Conservation (phyloP, 1,140 invertebrate genomes). For the Drosophila pseudoobscura region DNA sequence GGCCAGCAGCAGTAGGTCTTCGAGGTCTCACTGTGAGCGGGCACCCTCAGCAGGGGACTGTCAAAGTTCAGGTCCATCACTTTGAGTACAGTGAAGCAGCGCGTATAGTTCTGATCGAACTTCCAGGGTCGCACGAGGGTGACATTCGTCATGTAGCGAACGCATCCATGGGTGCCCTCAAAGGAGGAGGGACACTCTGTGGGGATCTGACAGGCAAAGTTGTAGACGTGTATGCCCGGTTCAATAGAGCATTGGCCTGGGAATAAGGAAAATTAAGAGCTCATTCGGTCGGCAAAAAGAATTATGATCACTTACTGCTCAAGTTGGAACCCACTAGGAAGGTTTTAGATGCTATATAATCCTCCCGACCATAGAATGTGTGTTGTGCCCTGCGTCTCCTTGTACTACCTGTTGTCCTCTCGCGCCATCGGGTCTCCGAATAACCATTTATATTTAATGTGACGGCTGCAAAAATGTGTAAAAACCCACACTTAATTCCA, state of each 20-base stretch:
- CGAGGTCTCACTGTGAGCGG: constrained; percentile 50
- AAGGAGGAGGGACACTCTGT: constrained; percentile 87
- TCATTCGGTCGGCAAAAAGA: too few relatives aligned
- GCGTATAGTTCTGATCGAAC: constrained; percentile 89
- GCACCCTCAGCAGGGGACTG: constrained; percentile 59
- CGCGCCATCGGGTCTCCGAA: constrained; percentile 65
- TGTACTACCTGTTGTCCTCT: constrained; percentile 20
- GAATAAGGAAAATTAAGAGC: constrained; percentile 1
- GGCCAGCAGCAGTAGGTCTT: constrained; percentile 67
- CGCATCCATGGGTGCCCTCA: constrained; percentile 87
- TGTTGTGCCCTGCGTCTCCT: not conserved
- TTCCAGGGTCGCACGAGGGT: constrained; percentile 89
- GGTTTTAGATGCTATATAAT: constrained; percentile 73
- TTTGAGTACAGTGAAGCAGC: constrained; percentile 88
- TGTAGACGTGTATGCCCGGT: constrained; percentile 85
- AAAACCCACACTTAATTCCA: constrained; percentile 16
- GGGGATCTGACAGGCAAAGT: constrained; percentile 85
- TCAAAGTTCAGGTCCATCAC: constrained; percentile 88
- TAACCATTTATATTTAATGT: constrained; percentile 65
- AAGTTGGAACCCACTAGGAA: constrained; percentile 66
- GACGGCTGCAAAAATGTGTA: constrained; percentile 42
- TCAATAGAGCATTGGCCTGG: constrained; percentile 59
- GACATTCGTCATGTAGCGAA: constrained; percentile 88
- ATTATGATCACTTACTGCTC: constrained; percentile 80
- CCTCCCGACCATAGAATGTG: constrained; percentile 60